Percentiles rank a stretch among this genome's conserved stretches.
phyloP scores from a whole-genome alignment of 2,888 invertebrate genomes.

The Drosophila mayaguana region DNA sequence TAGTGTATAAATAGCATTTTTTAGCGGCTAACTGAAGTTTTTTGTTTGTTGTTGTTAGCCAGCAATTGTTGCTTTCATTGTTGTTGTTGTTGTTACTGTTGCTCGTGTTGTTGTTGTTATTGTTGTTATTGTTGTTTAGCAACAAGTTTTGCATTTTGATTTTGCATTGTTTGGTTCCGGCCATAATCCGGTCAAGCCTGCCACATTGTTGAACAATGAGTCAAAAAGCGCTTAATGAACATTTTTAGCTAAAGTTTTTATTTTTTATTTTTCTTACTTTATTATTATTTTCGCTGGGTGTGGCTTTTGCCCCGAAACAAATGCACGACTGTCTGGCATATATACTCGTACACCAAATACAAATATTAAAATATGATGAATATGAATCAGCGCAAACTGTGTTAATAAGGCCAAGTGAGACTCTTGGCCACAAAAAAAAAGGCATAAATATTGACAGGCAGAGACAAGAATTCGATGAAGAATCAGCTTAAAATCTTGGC shows the following conservation, averaged over 20 bases:
- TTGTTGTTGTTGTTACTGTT: conserved; percentile 38
- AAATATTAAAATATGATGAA: conserved; percentile 15
- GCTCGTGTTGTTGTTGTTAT: conserved; percentile 23
- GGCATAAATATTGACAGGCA: conserved; percentile 6
- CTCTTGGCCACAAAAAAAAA: conserved; percentile 36
- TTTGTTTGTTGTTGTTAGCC: conserved; percentile 35
- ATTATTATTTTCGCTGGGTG: conserved; percentile 30
- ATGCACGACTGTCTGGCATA: conserved; percentile 19
- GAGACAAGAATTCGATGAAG: conserved; percentile 23
- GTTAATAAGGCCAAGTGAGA: conserved; percentile 83
- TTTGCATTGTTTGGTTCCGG: conserved; percentile 55
- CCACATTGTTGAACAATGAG: conserved; percentile 61
- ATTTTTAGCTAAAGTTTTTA: conserved; percentile 40
- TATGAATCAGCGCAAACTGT: conserved; percentile 78
- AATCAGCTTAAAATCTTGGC: conserved; percentile 33
- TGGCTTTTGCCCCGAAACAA: conserved; percentile 20
- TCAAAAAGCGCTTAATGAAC: conserved; percentile 61
- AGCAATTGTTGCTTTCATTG: conserved; percentile 31
- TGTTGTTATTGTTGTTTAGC: conserved; percentile 59
- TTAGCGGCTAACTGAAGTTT: conserved; percentile 53
- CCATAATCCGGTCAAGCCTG: conserved; percentile 51
- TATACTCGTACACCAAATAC: not conserved
- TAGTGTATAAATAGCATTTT: conserved; percentile 12
- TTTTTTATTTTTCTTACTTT: not conserved
- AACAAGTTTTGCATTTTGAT: conserved; percentile 79